phyloP scores from a whole-genome alignment of 2,888 invertebrate genomes.

The Tipula vernalis region DNA sequence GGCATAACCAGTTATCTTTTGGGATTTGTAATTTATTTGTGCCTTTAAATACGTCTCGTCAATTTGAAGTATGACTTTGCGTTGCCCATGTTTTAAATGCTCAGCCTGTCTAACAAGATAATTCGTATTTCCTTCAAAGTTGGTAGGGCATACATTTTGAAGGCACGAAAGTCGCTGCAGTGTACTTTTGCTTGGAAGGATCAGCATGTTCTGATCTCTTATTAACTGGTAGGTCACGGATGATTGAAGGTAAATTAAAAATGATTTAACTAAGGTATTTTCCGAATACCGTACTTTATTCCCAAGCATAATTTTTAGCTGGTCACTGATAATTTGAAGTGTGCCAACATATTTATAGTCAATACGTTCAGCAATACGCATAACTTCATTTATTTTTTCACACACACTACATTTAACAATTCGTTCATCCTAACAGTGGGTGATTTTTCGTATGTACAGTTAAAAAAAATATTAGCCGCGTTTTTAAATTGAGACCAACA shows the following conservation, averaged over 20 bases:
- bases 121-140: not conserved
- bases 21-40: not conserved
- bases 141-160: not conserved
- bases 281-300: not conserved
- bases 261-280: not conserved
- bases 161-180: not conserved
- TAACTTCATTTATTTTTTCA: no score
- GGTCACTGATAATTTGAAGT: no score
- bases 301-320: not conserved
- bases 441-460: no score
- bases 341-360: no score
- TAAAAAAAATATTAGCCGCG: no score
- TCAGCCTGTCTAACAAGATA: not conserved
- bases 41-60: constrained; percentile 5
- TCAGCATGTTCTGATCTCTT: not conserved
- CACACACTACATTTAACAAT: no score
- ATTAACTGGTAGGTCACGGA: not conserved
- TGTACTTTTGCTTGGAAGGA: not conserved
- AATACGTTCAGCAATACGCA: no score
- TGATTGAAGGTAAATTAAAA: no score
- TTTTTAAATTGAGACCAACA: no score
- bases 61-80: not conserved
- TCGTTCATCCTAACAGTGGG: no score
- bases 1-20: not conserved
- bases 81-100: not conserved